phyloP scores from a whole-genome alignment of 2,113 vertebrate genomes.

The Pygoscelis adeliae region DNA sequence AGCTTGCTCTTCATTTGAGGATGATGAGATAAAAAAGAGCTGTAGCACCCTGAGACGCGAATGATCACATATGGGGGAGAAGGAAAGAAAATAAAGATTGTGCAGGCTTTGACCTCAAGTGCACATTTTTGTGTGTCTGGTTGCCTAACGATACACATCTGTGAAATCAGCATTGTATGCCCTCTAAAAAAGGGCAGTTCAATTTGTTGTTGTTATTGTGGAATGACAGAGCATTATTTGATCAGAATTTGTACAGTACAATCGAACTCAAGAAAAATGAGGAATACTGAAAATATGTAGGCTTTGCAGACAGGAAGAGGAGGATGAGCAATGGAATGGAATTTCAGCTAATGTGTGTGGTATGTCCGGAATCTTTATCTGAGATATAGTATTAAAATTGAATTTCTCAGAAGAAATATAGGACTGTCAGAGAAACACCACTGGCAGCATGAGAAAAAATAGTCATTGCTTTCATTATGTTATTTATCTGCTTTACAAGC shows the following conservation, averaged over 20 bases:
- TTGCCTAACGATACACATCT: constrained; percentile 32
- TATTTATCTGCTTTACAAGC: constrained; percentile 36
- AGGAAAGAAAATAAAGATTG: constrained; percentile 26
- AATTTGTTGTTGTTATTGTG: constrained; percentile 1
- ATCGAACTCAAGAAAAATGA: background rate
- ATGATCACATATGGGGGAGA: constrained; percentile 4
- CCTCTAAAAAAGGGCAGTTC: background rate
- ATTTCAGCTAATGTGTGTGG: constrained; percentile 37
- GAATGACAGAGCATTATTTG: background rate
- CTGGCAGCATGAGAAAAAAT: constrained; percentile 13
- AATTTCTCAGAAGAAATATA: constrained; percentile 45
- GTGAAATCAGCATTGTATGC: background rate
- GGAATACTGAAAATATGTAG: background rate
- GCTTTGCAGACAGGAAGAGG: constrained; percentile 8
- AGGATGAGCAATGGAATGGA: background rate
- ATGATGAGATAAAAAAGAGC: constrained; percentile 32
- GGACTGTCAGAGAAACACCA: constrained; percentile 17
- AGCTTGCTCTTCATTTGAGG: background rate
- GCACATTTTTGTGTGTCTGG: constrained; percentile 34
- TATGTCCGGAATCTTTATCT: background rate
- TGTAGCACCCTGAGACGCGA: background rate
- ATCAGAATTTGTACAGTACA: background rate
- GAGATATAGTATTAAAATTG: constrained; percentile 30
- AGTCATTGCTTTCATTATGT: constrained; percentile 13
- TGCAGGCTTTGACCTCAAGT: constrained; percentile 23